phyloP scores from a whole-genome alignment of 2,797 vertebrate species.

The Nyctalus aviator region DNA sequence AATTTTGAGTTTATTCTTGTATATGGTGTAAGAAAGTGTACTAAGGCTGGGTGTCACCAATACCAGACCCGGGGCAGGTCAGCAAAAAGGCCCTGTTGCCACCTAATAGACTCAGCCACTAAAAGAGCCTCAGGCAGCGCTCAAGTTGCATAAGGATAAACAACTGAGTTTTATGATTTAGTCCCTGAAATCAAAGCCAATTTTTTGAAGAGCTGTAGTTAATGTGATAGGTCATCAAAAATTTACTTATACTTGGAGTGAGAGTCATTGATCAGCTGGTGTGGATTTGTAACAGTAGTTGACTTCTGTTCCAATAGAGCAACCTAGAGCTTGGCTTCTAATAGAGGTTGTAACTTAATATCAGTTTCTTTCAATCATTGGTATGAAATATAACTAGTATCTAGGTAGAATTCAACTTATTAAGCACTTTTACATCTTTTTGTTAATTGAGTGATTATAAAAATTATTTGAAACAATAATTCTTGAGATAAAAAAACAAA shows the following conservation, averaged over 20 bases:
- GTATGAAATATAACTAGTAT: neutral
- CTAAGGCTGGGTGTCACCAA: neutral
- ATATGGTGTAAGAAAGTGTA: neutral
- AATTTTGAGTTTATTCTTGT: neutral
- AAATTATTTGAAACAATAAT: conserved; percentile 33
- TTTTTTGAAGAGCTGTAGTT: neutral
- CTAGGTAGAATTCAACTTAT: neutral
- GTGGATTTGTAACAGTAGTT: neutral
- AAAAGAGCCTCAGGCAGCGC: neutral
- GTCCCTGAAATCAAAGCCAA: conserved; percentile 36
- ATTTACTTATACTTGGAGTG: neutral
- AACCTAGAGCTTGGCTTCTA: neutral
- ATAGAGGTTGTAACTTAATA: neutral
- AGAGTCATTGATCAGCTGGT: neutral
- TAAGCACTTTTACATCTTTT: conserved; percentile 4
- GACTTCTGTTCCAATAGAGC: neutral
- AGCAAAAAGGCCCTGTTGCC: neutral
- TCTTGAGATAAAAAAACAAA: conserved; percentile 21
- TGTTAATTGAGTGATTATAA: neutral
- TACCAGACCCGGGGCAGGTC: neutral
- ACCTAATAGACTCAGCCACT: neutral
- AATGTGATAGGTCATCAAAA: neutral
- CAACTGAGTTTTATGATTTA: neutral
- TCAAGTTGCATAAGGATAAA: neutral
- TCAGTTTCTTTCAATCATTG: neutral